A percentile compares a stretch with the other conserved stretches of the same genome.
Evolutionary conservation across 2,888 invertebrate species (phyloP).

Genomic region (Strigamia crassipes): DNA sequence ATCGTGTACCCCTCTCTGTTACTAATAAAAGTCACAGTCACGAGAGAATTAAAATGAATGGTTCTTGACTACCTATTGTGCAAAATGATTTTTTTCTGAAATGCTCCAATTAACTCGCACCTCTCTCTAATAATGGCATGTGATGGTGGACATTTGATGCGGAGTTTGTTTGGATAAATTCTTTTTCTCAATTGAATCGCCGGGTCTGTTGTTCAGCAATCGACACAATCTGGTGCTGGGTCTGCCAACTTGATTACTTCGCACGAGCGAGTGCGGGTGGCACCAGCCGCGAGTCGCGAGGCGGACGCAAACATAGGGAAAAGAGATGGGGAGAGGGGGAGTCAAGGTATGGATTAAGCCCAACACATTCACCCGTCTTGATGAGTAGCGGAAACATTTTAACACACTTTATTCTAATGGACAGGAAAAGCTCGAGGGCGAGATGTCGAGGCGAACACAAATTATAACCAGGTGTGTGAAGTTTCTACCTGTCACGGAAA

Average conservation of each 20-base stretch:
- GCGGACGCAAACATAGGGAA: slow-evolving; percentile 19
- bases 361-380: slow-evolving; percentile 24
- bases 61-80: slow-evolving; percentile 1
- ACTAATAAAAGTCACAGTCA: no score
- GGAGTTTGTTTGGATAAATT: slow-evolving; percentile 31
- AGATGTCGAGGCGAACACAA: slow-evolving; percentile 42
- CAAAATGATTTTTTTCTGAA: not conserved
- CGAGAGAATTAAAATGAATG: not conserved
- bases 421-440: slow-evolving; percentile 38
- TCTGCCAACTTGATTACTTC: slow-evolving; percentile 42
- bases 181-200: slow-evolving; percentile 30
- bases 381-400: slow-evolving; percentile 42
- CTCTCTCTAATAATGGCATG: not conserved
- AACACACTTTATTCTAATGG: slow-evolving; percentile 42
- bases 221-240: slow-evolving; percentile 28
- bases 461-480: slow-evolving; percentile 33
- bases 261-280: slow-evolving; percentile 40
- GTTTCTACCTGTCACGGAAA: slow-evolving; percentile 36
- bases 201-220: slow-evolving; percentile 37
- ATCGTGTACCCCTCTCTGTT: not conserved
- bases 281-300: slow-evolving; percentile 19
- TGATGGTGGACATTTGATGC: slow-evolving; percentile 29
- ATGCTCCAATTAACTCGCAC: not conserved
- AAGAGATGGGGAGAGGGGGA: not conserved
- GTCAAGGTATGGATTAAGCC: slow-evolving; percentile 23